A percentile compares a stretch with the other conserved stretches of the same genome.
These are phyloP conservation scores for Nanger granti DNA, from an alignment of 2,113 vertebrate genomes.

Conservation along the genomic window DNA sequence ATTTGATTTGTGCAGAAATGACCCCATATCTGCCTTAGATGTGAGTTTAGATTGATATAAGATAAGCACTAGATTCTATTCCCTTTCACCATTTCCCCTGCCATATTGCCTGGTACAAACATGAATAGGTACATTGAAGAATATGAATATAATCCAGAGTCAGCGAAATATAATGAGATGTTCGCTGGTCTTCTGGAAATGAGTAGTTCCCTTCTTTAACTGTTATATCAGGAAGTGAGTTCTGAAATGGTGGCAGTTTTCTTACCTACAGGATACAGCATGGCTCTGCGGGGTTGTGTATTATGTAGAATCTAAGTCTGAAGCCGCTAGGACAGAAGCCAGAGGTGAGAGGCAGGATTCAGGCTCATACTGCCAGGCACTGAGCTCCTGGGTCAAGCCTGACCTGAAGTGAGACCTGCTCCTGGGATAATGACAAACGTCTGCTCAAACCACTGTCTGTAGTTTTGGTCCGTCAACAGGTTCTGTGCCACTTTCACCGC, in stretches of 20 bases:
- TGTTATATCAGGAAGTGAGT: not conserved
- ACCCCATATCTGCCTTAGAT: not conserved
- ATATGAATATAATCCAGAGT: not conserved
- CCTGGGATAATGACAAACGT: not conserved
- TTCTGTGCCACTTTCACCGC: not conserved
- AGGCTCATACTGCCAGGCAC: not conserved
- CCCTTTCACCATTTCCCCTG: accelerated
- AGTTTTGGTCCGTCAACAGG: not conserved
- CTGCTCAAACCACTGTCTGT: not conserved
- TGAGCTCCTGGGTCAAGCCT: not conserved
- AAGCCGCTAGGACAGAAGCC: not conserved
- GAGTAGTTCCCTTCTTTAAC: not conserved
- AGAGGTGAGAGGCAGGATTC: not conserved
- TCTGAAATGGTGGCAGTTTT: not conserved
- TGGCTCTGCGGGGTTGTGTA: not conserved
- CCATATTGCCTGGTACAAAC: not conserved
- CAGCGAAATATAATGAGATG: not conserved
- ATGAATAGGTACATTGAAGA: not conserved
- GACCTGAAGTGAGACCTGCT: not conserved
- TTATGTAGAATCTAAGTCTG: not conserved
- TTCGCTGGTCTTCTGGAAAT: not conserved
- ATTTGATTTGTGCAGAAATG: not conserved
- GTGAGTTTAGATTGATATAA: not conserved
- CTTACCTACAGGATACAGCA: not conserved
- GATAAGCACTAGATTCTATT: not conserved